Conservation (phyloP, 2,113 vertebrate genomes). For the Otus sunia region DNA sequence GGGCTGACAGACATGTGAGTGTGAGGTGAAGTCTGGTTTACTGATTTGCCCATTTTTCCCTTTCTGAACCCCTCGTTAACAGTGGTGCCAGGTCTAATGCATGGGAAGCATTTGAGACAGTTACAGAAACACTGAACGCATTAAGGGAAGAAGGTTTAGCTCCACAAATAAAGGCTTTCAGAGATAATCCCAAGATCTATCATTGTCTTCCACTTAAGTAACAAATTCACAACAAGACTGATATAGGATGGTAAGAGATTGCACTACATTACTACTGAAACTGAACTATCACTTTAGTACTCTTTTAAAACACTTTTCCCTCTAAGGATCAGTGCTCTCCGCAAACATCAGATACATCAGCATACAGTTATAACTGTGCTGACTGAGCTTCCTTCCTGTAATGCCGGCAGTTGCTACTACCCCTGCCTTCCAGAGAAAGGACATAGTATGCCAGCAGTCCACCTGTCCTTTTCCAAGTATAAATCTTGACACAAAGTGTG, state of each 20-base stretch:
- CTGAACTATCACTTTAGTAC: neutral
- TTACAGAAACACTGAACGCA: neutral
- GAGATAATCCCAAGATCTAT: neutral
- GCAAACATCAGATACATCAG: neutral
- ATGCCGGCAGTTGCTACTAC: neutral
- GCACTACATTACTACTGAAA: neutral
- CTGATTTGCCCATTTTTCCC: neutral
- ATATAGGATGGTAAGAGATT: neutral
- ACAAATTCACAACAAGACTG: neutral
- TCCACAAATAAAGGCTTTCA: neutral
- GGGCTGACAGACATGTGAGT: neutral
- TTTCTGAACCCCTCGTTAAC: neutral
- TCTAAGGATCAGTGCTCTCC: neutral
- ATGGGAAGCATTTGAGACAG: neutral
- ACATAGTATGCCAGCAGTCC: neutral
- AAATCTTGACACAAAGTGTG: neutral
- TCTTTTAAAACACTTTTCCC: neutral
- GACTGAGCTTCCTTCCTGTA: neutral
- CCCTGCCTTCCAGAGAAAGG: neutral
- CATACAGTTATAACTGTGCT: rapidly evolving
- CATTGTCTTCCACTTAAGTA: neutral
- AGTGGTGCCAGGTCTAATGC: neutral
- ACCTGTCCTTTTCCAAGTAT: neutral
- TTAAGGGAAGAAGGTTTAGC: neutral
- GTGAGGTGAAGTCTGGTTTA: neutral